A percentile compares a stretch with the other conserved stretches of the same genome.
Evolutionary conservation across 2,113 vertebrate genomes (phyloP).

Genomic region (Bubalus kerabau): DNA sequence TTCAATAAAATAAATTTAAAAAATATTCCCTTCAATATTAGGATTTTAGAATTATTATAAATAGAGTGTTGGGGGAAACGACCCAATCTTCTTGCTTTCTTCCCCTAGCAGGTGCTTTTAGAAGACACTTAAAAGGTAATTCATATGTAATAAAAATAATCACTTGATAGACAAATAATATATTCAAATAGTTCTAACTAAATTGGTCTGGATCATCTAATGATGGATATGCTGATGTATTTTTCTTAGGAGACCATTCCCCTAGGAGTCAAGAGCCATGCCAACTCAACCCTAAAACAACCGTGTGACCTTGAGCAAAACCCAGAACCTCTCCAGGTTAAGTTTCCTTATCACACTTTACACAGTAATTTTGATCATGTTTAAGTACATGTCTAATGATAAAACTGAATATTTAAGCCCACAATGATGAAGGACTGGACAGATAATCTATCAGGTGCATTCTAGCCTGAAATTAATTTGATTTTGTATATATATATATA

Average conservation of each 20-base stretch:
- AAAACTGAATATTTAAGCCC: not conserved
- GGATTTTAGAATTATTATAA: not conserved
- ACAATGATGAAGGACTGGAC: not conserved
- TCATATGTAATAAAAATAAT: not conserved
- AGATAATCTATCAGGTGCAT: not conserved
- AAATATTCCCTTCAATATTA: not conserved
- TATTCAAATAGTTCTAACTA: not conserved
- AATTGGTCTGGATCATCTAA: not conserved
- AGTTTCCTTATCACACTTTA: not conserved
- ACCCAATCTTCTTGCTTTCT: not conserved
- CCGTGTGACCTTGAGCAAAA: not conserved
- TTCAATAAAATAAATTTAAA: not conserved
- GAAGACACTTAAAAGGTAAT: not conserved
- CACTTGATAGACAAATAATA: not conserved
- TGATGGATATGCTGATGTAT: not conserved
- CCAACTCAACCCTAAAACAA: not conserved
- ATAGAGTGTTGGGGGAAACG: not conserved
- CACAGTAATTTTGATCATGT: not conserved
- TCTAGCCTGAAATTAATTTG: slow-evolving; percentile 27
- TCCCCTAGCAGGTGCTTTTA: not conserved
- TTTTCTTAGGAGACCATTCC: not conserved
- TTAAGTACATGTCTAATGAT: not conserved
- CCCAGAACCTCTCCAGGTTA: not conserved
- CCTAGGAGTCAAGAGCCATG: not conserved
- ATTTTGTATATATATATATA: not conserved